Percentiles rank a stretch among this genome's conserved stretches.
Evolutionary conservation across 2,113 vertebrate genomes (phyloP).

Genomic region (Caranx ignobilis): DNA sequence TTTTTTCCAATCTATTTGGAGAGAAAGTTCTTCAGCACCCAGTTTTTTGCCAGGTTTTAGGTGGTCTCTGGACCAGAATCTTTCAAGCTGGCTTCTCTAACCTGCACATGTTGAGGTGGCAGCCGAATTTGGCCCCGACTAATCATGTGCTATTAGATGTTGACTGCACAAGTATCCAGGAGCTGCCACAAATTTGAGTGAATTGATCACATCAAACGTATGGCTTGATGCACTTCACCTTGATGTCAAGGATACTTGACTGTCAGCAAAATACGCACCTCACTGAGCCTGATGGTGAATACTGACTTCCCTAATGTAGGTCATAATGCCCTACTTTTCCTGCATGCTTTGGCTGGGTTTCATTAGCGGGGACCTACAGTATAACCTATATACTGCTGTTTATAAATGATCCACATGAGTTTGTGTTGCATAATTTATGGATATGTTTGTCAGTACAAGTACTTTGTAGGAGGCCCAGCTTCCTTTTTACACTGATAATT

Average conservation of each 20-base stretch:
- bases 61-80: not conserved
- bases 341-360: conserved; percentile 48
- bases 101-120: not conserved
- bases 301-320: conserved; percentile 66
- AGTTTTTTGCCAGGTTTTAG: not conserved
- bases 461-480: conserved; percentile 1
- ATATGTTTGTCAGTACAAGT: conserved; percentile 23
- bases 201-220: conserved; percentile 9
- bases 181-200: conserved; percentile 18
- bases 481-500: conserved; percentile 4
- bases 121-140: not conserved
- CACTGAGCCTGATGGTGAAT: conserved; percentile 43
- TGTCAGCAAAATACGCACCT: conserved; percentile 21
- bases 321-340: conserved; percentile 73
- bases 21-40: not conserved
- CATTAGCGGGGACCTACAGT: conserved; percentile 49
- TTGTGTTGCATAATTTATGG: conserved; percentile 61
- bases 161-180: not conserved
- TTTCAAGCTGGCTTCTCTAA: not conserved
- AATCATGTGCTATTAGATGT: not conserved
- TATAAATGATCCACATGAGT: conserved; percentile 57
- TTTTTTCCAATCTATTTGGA: not conserved
- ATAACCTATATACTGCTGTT: conserved; percentile 71
- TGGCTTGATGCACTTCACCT: not conserved
- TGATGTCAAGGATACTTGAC: conserved; percentile 32